These are phyloP conservation scores for Rhabditoides inermis DNA, from an alignment of 2,888 invertebrate species.

Conservation along the genomic window DNA sequence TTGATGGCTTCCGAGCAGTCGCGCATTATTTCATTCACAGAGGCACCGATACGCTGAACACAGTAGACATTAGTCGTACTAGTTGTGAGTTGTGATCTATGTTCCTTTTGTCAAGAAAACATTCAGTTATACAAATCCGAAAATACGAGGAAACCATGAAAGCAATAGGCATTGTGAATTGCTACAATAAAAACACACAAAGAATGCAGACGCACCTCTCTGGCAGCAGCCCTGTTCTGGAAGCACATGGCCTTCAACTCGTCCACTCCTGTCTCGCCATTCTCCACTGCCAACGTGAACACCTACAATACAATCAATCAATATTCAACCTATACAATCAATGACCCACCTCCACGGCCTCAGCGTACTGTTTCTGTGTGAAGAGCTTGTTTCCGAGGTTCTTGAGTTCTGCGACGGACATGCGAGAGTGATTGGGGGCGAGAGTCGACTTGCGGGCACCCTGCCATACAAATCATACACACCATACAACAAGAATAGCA, in stretches of 20 bases:
- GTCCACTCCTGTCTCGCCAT: slow-evolving; percentile 4
- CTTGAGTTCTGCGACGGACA: slow-evolving; percentile 7
- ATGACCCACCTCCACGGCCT: slow-evolving; percentile 9
- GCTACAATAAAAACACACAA: too few relatives aligned
- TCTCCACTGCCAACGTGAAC: slow-evolving; percentile 8
- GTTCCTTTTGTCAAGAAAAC: too few relatives aligned
- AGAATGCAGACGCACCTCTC: slow-evolving; percentile 5
- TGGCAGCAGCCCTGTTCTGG: slow-evolving; percentile 13
- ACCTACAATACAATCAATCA: background rate
- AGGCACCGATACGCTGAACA: background rate
- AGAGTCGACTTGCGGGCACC: too few relatives aligned
- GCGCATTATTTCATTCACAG: slow-evolving; percentile 7
- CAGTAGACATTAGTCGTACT: too few relatives aligned
- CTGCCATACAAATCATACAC: too few relatives aligned
- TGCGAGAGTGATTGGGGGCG: too few relatives aligned
- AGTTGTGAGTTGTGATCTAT: too few relatives aligned
- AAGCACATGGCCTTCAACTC: slow-evolving; percentile 9
- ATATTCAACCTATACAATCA: background rate
- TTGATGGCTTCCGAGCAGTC: slow-evolving; percentile 15
- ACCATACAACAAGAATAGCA: too few relatives aligned
- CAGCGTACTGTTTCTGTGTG: slow-evolving; percentile 8
- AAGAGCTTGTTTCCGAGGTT: slow-evolving; percentile 11
- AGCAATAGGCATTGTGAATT: too few relatives aligned
- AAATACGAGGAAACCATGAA: too few relatives aligned
- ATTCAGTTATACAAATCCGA: too few relatives aligned